phyloP scores from a whole-genome alignment of 2,797 vertebrate species.

The Taenioides sp. region DNA sequence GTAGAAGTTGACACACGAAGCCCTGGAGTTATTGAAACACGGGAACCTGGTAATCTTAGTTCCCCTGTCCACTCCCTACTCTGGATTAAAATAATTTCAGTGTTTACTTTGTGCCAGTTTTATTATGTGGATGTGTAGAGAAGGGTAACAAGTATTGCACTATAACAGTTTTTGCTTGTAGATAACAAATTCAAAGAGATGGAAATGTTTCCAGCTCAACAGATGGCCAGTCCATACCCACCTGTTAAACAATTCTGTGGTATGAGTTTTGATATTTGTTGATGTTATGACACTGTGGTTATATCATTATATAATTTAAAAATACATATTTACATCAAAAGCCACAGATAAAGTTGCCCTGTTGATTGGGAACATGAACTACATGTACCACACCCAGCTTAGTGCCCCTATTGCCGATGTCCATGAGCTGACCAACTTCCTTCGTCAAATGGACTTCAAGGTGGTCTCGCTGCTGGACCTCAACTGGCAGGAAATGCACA shows the following conservation, averaged over 20 bases:
- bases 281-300: not conserved
- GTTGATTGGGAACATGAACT: slow-evolving; percentile 89
- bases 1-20: slow-evolving; percentile 48
- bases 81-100: not conserved
- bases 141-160: not conserved
- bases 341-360: slow-evolving; percentile 91
- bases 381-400: slow-evolving; percentile 79
- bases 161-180: slow-evolving; percentile 15
- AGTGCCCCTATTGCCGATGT: slow-evolving; percentile 84
- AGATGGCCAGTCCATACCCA: not conserved
- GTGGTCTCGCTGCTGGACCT: slow-evolving; percentile 88
- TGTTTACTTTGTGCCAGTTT: not conserved
- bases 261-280: slow-evolving; percentile 21
- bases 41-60: slow-evolving; percentile 26
- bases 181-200: not conserved
- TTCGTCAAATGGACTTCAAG: slow-evolving; percentile 87
- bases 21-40: slow-evolving; percentile 41
- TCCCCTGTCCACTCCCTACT: slow-evolving; percentile 14
- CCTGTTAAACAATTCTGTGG: slow-evolving; percentile 50
- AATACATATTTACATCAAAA: slow-evolving; percentile 35
- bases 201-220: slow-evolving; percentile 23
- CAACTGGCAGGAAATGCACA: slow-evolving; percentile 85
- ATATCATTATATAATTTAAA: not conserved
- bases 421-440: slow-evolving; percentile 79
- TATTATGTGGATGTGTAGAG: not conserved